Evolutionary conservation across 1,140 invertebrate species (phyloP), one percentile per base, ranked within the genome.

Genomic region (Aculops lycopersici): DNA sequence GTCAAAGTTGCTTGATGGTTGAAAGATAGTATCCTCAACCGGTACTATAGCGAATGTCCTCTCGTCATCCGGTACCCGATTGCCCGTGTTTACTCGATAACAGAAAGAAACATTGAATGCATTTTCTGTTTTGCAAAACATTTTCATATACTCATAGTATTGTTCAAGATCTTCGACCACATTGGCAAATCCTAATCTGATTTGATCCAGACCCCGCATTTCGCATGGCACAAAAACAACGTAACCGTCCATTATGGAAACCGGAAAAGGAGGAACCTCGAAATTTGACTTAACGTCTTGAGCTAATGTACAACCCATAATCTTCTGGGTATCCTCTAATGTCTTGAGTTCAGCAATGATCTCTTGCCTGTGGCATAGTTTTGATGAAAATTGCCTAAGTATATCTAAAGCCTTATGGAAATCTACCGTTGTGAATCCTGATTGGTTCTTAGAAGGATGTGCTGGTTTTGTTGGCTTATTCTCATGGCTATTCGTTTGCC

Each of bases 261-360:
- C 40, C 35, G 21, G 35, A 38, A n/a, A 19, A 19, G 8, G 5
- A 35, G n/a, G 19, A 21, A n/a, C 12, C 15, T 8, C 24, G 14
- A 5, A 13, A 8, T 35, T 8, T 12, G 16, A 31, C 5, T 8
- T 19, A 15, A 12, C 36, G 16, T 21, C 20, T 20, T 20, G 18
- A 37, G 20, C 19, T 41, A 42, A 41, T 39, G 12, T 39, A 8
- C 12, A 17, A 17, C 14, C 38, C 20, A 15, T 40, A n/a, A 42
- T 31, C 8, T n/a, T 31, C 8, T 8, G 24, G 24, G 24, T n/a
- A 31, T 8, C 20, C 31, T 43, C 4, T 17, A 36, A 15, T 36
- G 15, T 8, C 8, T 8, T 8, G 24, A 31, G 24, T n/a, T 8
- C 24, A n/a, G n/a, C 24, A 8, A n/a, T 31, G 8, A 8, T n/a